Percentiles rank a stretch among this genome's conserved stretches.
Evolutionary conservation across 2,113 vertebrate species (phyloP).

Genomic region (Columba livia): DNA sequence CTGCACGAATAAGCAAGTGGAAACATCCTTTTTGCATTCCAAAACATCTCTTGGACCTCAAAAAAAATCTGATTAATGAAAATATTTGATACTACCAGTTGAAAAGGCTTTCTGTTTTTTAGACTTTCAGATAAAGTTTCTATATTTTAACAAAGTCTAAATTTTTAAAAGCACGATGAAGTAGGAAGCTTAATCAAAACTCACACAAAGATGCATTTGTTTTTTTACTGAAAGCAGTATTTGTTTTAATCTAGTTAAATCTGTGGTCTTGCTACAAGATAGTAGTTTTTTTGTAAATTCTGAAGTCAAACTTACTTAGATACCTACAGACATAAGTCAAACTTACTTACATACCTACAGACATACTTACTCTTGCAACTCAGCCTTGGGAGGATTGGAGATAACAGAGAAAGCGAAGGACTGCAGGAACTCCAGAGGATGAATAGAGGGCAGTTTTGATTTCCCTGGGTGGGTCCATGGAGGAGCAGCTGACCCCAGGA

Average conservation of each 20-base stretch:
- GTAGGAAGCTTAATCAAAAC: background rate
- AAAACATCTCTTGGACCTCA: background rate
- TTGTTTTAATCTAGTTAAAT: background rate
- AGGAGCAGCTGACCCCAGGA: background rate
- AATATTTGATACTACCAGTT: background rate
- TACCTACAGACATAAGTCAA: background rate
- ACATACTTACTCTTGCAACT: background rate
- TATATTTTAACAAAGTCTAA: background rate
- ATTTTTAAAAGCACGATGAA: background rate
- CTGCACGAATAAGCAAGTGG: background rate
- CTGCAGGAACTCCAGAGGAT: background rate
- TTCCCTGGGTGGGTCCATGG: background rate
- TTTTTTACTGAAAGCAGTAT: background rate
- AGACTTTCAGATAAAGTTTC: background rate
- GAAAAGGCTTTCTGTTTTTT: background rate
- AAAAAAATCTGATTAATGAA: background rate
- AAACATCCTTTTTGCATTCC: background rate
- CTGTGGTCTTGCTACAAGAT: background rate
- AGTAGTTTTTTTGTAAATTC: background rate
- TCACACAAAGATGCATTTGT: accelerated
- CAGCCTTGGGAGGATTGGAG: background rate
- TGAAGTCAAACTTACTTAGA: background rate
- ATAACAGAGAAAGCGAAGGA: background rate
- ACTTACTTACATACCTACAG: no score
- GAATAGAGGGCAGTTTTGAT: background rate